A percentile compares a stretch with the other conserved stretches of the same genome.
phyloP scores from a whole-genome alignment of 2,113 vertebrate species.

The Isichthys henryi region DNA sequence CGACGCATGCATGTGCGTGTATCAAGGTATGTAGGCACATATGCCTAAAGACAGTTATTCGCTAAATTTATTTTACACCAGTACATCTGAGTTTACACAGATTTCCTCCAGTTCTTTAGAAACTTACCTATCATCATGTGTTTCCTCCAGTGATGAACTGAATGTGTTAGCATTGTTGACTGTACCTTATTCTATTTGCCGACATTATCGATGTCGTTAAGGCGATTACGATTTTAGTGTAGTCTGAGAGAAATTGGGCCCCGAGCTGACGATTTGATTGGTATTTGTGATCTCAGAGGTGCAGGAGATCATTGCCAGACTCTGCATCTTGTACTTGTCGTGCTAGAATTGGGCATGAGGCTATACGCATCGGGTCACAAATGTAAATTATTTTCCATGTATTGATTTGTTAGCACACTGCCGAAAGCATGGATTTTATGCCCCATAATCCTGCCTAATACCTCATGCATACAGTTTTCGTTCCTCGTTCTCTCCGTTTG shows the following conservation, averaged over 20 bases:
- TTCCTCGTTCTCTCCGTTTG: background rate
- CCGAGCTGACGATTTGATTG: background rate
- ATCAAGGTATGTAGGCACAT: background rate
- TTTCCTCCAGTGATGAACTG: background rate
- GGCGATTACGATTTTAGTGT: background rate
- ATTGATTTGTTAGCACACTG: slow-evolving; percentile 18
- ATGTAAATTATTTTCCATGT: background rate
- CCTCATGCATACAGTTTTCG: slow-evolving; percentile 13
- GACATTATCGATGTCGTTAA: background rate
- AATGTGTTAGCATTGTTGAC: background rate
- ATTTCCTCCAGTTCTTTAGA: background rate
- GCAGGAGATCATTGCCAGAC: background rate
- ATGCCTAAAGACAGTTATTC: background rate
- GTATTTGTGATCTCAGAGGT: background rate
- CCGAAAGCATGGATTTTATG: slow-evolving; percentile 7
- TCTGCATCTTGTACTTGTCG: background rate
- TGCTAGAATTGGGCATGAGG: background rate
- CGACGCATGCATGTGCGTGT: background rate
- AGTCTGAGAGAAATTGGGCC: background rate
- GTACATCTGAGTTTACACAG: background rate
- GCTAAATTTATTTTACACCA: background rate
- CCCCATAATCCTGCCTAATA: slow-evolving; percentile 22
- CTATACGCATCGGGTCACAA: background rate
- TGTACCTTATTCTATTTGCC: background rate
- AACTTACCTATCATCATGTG: background rate